Evolutionary conservation across 2,797 vertebrate species (phyloP).

Genomic region (Crocodylus rhombifer): DNA sequence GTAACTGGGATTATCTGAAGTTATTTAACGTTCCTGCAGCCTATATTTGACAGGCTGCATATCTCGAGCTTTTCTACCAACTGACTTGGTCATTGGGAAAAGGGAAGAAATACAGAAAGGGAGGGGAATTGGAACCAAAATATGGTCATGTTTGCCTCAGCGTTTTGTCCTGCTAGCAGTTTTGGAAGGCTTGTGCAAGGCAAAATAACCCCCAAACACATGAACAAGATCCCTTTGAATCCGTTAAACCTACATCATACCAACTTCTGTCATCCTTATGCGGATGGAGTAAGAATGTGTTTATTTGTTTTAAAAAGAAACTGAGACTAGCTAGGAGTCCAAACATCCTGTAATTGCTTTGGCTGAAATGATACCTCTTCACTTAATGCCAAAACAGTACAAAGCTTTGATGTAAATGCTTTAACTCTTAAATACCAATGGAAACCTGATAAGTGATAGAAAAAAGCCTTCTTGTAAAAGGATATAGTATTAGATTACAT

Average conservation of each 20-base stretch:
- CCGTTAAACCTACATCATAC: background rate
- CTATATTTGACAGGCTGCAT: background rate
- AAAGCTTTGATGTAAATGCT: constrained; percentile 20
- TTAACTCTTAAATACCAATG: background rate
- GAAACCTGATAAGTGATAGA: constrained; percentile 15
- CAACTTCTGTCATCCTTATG: background rate
- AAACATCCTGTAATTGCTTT: background rate
- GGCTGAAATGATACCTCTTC: constrained; percentile 26
- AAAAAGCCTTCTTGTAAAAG: background rate
- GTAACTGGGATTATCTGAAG: background rate
- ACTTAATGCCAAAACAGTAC: background rate
- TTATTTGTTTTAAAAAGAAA: constrained; percentile 40
- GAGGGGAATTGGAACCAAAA: background rate
- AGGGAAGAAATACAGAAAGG: background rate
- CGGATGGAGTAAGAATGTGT: background rate
- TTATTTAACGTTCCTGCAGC: background rate
- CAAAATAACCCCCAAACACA: background rate
- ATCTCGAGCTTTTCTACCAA: background rate
- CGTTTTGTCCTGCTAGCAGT: background rate
- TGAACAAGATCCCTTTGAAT: background rate
- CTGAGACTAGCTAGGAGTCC: background rate
- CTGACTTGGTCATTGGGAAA: background rate
- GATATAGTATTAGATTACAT: background rate
- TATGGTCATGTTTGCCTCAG: background rate
- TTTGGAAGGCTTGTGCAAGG: background rate